Evolutionary conservation across 2,113 vertebrate genomes (phyloP).

Genomic region (Tupaia chinensis): DNA sequence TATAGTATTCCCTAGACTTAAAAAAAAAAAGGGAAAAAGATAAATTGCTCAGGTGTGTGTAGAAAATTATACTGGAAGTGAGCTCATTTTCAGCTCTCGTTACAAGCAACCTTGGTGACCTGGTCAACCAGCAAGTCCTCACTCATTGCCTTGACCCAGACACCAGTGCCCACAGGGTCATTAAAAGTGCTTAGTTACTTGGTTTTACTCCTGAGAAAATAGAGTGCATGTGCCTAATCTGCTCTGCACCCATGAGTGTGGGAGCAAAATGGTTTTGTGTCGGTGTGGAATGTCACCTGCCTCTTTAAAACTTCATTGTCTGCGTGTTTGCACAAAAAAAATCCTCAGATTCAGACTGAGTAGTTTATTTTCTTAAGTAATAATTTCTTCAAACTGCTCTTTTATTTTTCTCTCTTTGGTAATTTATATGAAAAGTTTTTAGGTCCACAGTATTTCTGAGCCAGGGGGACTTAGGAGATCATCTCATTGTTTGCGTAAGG

Average conservation of each 20-base stretch:
- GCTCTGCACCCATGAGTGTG: neutral
- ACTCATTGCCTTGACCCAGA: neutral
- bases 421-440: neutral
- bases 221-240: neutral
- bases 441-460: constrained; percentile 16
- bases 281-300: neutral
- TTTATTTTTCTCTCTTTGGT: neutral
- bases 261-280: neutral
- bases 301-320: neutral
- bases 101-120: neutral
- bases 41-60: neutral
- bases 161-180: neutral
- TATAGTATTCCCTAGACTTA: neutral
- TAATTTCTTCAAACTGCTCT: neutral
- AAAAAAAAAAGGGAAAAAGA: neutral
- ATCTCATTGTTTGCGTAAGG: neutral
- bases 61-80: neutral
- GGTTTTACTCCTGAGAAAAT: neutral
- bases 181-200: neutral
- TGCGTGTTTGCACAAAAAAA: neutral
- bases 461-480: neutral
- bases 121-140: neutral
- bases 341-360: neutral
- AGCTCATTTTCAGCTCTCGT: neutral
- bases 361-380: constrained; percentile 22